Evolutionary conservation across 2,113 vertebrate species (phyloP).

Genomic region (Sturnus vulgaris): DNA sequence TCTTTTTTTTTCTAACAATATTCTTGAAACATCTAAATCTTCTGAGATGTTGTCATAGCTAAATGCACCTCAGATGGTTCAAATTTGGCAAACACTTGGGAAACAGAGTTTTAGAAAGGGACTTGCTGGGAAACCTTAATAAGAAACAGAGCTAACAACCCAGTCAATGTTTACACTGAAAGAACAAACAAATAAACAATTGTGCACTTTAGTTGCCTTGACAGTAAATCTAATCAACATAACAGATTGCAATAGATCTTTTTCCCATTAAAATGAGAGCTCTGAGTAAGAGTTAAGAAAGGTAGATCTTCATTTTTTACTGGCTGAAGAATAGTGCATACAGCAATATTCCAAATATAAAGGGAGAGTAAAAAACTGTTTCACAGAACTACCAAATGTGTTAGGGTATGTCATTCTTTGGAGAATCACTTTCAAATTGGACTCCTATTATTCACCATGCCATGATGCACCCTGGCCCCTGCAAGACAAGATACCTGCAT

Average conservation of each 20-base stretch:
- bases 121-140: conserved; percentile 39
- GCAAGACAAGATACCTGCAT: background rate
- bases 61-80: conserved; percentile 56
- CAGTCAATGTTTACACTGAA: conserved; percentile 30
- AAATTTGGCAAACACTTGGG: conserved; percentile 44
- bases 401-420: background rate
- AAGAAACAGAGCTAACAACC: conserved; percentile 51
- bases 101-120: conserved; percentile 37
- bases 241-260: conserved; percentile 47
- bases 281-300: background rate
- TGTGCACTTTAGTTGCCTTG: conserved; percentile 51
- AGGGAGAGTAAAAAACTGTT: background rate
- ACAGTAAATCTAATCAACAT: conserved; percentile 45
- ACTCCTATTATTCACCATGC: background rate
- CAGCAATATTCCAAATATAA: background rate
- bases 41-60: conserved; percentile 41
- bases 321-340: background rate
- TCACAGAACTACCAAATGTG: background rate
- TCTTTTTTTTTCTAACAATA: background rate
- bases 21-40: conserved; percentile 34
- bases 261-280: background rate
- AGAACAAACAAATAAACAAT: conserved; percentile 60
- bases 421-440: background rate
- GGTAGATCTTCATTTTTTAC: background rate
- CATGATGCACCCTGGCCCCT: background rate